These are phyloP conservation scores for Phylloscopus trochilus DNA, from an alignment of 2,113 vertebrate species.

Conservation along the genomic window DNA sequence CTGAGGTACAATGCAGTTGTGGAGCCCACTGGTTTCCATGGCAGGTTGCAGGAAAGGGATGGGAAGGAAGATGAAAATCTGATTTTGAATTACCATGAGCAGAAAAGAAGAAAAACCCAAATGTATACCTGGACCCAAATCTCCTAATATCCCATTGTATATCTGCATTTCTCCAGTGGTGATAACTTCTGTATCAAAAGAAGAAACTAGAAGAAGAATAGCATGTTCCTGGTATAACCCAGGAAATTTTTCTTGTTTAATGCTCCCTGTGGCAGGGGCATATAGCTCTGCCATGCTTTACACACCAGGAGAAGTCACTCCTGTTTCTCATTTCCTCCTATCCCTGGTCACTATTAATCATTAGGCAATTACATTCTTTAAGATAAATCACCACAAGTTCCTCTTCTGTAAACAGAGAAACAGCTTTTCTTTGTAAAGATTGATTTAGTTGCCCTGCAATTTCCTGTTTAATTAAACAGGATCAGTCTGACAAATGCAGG, in stretches of 20 bases:
- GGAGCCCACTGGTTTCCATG: background rate
- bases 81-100: background rate
- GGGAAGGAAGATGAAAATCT: background rate
- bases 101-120: background rate
- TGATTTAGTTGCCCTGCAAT: conserved; percentile 54
- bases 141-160: background rate
- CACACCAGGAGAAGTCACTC: background rate
- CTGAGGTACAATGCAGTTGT: background rate
- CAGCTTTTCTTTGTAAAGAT: conserved; percentile 57
- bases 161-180: background rate
- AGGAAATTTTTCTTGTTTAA: background rate
- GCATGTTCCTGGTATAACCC: background rate
- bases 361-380: conserved; percentile 48
- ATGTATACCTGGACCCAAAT: background rate
- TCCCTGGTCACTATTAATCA: conserved; percentile 51
- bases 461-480: conserved; percentile 68
- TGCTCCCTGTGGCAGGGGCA: background rate
- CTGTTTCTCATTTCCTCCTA: conserved; percentile 18
- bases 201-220: background rate
- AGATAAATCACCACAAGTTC: conserved; percentile 54
- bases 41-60: background rate
- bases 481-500: conserved; percentile 40
- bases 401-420: conserved; percentile 59
- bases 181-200: background rate
- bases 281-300: background rate